These are phyloP conservation scores for Crocidura indochinensis DNA, from an alignment of 2,797 vertebrate genomes.

Conservation along the genomic window DNA sequence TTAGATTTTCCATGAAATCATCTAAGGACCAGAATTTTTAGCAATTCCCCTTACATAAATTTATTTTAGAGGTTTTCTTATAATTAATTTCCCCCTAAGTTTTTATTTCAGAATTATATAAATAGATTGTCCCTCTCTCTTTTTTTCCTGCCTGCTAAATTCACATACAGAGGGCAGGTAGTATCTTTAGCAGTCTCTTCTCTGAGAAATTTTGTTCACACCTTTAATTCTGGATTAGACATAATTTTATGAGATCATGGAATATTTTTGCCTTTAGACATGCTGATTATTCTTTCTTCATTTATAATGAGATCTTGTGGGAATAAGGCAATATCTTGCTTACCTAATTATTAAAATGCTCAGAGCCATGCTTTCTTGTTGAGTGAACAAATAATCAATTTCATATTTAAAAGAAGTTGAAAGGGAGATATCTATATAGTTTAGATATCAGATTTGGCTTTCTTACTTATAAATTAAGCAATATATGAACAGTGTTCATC, in stretches of 20 bases:
- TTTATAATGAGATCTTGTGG: neutral
- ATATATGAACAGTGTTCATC: neutral
- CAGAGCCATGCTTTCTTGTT: neutral
- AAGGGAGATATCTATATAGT: no score
- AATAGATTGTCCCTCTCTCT: no score
- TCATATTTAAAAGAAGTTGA: neutral
- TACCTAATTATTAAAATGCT: neutral
- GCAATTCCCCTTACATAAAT: no score
- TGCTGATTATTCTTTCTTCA: neutral
- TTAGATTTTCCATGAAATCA: fast-evolving
- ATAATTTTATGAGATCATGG: neutral
- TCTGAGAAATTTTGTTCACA: neutral
- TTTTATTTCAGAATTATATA: neutral
- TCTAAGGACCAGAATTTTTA: neutral
- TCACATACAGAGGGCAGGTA: no score
- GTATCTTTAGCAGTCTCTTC: no score
- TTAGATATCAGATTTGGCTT: neutral
- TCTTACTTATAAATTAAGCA: neutral
- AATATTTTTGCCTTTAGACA: neutral
- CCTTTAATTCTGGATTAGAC: neutral
- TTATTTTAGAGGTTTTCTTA: no score
- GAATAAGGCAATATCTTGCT: neutral
- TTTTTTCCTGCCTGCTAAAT: no score
- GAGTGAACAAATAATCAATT: neutral
- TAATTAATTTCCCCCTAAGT: neutral